Evolutionary conservation across 2,113 vertebrate species (phyloP).

Genomic region (Cichladusa arquata): DNA sequence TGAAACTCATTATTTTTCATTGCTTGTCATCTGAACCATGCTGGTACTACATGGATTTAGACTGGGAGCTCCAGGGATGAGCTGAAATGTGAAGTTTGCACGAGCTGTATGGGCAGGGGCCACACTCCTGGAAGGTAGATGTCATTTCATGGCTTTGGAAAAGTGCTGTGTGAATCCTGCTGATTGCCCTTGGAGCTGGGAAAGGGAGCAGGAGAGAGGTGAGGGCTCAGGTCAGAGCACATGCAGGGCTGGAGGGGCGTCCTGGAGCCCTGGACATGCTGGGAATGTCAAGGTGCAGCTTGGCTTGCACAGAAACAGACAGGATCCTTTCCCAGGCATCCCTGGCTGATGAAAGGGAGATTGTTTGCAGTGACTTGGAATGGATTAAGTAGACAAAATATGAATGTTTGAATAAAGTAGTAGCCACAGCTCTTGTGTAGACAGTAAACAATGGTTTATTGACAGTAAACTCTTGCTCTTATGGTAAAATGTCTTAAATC

Average conservation of each 20-base stretch:
- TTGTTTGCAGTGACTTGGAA: conserved; percentile 7
- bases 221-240: not conserved
- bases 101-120: not conserved
- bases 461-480: conserved; percentile 37
- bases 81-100: not conserved
- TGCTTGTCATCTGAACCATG: not conserved
- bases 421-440: conserved; percentile 33
- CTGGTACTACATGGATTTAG: not conserved
- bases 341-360: not conserved
- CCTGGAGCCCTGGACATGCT: not conserved
- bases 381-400: conserved; percentile 49
- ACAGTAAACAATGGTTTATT: conserved; percentile 59
- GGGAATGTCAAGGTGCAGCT: not conserved
- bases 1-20: not conserved
- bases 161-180: not conserved
- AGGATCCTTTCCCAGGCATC: not conserved
- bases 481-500: conserved; percentile 40
- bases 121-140: not conserved
- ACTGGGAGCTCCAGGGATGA: not conserved
- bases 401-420: conserved; percentile 31
- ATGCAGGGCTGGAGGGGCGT: not conserved
- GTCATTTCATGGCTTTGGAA: not conserved
- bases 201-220: not conserved
- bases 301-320: not conserved
- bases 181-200: not conserved